Evolutionary conservation across 2,888 invertebrate genomes (phyloP).

Genomic region (Polyploca ridens): DNA sequence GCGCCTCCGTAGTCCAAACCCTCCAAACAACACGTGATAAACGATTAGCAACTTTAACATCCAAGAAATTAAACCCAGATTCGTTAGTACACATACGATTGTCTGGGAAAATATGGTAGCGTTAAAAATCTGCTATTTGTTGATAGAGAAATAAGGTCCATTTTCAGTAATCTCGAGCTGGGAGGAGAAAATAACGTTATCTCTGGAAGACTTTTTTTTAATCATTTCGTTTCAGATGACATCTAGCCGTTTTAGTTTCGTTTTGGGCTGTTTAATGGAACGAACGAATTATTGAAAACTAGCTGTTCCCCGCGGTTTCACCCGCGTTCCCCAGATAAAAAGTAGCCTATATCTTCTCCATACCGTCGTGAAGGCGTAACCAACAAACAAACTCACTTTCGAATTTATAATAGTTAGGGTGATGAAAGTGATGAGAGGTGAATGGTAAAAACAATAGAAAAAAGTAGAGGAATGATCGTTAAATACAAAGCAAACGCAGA

Average conservation of each 20-base stretch:
- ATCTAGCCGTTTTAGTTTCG: conserved; percentile 19
- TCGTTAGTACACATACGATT: conserved; percentile 22
- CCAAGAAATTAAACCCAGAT: conserved; percentile 40
- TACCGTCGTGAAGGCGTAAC: too few relatives aligned
- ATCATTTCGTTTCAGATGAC: conserved; percentile 46
- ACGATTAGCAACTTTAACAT: conserved; percentile 49
- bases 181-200: conserved; percentile 46
- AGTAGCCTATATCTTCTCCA: too few relatives aligned
- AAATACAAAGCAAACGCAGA: too few relatives aligned
- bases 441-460: too few relatives aligned
- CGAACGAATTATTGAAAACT: too few relatives aligned
- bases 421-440: too few relatives aligned
- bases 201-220: conserved; percentile 50
- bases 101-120: conserved; percentile 17
- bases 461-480: too few relatives aligned
- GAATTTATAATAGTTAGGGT: too few relatives aligned
- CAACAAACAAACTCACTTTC: too few relatives aligned
- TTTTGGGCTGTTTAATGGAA: background rate
- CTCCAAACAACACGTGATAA: conserved; percentile 32
- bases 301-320: too few relatives aligned
- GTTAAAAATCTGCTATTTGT: conserved; percentile 48
- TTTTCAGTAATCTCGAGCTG: conserved; percentile 33
- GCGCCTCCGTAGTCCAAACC: conserved; percentile 43
- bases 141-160: conserved; percentile 41
- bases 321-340: too few relatives aligned